phyloP scores from a whole-genome alignment of 1,140 invertebrate species.

The Drosophila arawakana region DNA sequence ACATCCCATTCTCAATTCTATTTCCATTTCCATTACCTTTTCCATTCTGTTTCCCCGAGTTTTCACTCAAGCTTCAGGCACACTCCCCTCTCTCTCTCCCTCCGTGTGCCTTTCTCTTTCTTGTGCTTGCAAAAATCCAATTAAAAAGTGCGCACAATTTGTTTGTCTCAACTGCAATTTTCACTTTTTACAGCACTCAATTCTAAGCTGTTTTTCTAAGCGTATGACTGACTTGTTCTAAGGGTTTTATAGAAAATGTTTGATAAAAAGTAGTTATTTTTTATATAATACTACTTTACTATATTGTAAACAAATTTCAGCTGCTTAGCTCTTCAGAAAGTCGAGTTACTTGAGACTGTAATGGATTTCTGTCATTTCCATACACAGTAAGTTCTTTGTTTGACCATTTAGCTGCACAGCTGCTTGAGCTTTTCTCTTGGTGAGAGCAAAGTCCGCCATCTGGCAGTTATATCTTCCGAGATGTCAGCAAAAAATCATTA shows the following conservation, averaged over 20 bases:
- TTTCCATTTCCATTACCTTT: conserved; percentile 20
- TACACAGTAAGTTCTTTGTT: no score
- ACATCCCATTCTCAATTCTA: conserved; percentile 27
- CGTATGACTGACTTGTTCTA: background rate
- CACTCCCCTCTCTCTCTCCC: conserved; percentile 30
- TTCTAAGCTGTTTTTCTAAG: background rate
- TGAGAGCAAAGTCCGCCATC: background rate
- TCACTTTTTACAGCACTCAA: conserved; percentile 46
- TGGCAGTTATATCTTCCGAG: conserved; percentile 5
- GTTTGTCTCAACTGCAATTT: conserved; percentile 70
- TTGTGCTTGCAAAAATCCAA: conserved; percentile 66
- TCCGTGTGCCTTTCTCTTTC: background rate
- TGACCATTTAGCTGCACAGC: conserved; percentile 1
- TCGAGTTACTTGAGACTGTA: conserved; percentile 12
- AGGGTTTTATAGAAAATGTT: no score
- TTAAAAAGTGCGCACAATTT: conserved; percentile 69
- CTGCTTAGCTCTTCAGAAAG: background rate
- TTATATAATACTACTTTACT: no score
- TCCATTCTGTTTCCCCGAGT: conserved; percentile 3
- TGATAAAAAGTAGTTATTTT: no score
- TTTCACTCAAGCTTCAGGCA: conserved; percentile 24
- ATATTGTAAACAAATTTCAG: background rate
- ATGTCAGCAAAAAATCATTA: background rate
- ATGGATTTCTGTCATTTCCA: background rate
- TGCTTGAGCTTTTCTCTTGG: background rate